These are phyloP conservation scores for Chironomus striatipennis DNA, from an alignment of 1,140 invertebrate genomes.

Conservation along the genomic window DNA sequence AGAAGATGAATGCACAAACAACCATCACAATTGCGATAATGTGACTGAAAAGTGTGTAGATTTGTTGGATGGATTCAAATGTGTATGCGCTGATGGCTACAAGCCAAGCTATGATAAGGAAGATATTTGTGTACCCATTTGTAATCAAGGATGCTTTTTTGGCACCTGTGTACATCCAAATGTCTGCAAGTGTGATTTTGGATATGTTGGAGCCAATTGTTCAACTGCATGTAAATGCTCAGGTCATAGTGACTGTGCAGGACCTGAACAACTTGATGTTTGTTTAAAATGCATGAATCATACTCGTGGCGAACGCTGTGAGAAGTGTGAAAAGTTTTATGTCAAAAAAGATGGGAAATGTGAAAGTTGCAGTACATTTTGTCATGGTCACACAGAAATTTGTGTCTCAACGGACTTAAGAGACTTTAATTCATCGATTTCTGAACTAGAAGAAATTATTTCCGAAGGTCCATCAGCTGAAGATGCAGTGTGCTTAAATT, in stretches of 20 bases:
- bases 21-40: conserved; percentile 81
- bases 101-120: conserved; percentile 41
- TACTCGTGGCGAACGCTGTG: conserved; percentile 79
- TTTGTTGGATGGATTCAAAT: conserved; percentile 62
- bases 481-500: conserved; percentile 70
- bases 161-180: conserved; percentile 79
- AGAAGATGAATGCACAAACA: conserved; percentile 89
- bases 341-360: conserved; percentile 79
- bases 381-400: conserved; percentile 76
- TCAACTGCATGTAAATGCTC: conserved; percentile 90
- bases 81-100: conserved; percentile 78
- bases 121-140: conserved; percentile 67
- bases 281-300: conserved; percentile 87
- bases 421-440: conserved; percentile 46
- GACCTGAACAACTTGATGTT: conserved; percentile 68
- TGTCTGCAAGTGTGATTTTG: conserved; percentile 84
- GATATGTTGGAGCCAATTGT: conserved; percentile 89
- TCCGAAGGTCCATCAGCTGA: conserved; percentile 55
- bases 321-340: conserved; percentile 78
- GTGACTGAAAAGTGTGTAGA: conserved; percentile 80
- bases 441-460: conserved; percentile 47
- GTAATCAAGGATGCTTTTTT: conserved; percentile 79
- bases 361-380: conserved; percentile 78
- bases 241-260: conserved; percentile 84
- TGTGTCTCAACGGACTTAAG: conserved; percentile 59